A percentile compares a stretch with the other conserved stretches of the same genome.
These are phyloP conservation scores for Paracyclopina nana DNA, from an alignment of 1,140 invertebrate species.

Conservation along the genomic window DNA sequence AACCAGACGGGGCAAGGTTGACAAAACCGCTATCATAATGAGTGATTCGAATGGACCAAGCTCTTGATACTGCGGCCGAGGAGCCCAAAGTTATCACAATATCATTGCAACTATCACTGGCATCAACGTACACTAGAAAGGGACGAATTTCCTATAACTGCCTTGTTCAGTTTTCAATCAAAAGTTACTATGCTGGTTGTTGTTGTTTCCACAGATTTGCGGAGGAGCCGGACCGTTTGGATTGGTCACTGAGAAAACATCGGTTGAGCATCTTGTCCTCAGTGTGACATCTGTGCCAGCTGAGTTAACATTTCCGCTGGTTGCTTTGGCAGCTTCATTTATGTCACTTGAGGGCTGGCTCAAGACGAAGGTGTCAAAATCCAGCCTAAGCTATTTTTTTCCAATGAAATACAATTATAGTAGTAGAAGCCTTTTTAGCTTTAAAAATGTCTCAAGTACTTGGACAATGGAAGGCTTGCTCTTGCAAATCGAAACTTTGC, in stretches of 20 bases:
- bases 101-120: not conserved
- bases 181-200: not conserved
- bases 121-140: not conserved
- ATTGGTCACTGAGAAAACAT: not conserved
- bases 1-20: not conserved
- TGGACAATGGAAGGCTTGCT: no score
- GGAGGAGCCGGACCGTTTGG: not conserved
- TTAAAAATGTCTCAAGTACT: not conserved
- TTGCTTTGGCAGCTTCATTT: not conserved
- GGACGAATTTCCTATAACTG: no score
- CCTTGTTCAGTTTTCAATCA: no score
- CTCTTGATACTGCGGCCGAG: no score
- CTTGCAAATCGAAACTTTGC: not conserved
- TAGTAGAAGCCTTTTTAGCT: not conserved
- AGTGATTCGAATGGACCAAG: no score
- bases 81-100: no score
- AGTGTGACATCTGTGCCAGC: not conserved
- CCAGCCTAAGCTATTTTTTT: not conserved
- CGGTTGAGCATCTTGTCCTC: not conserved
- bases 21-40: no score
- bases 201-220: not conserved
- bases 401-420: not conserved
- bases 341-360: not conserved
- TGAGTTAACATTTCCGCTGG: not conserved
- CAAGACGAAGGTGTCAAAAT: not conserved